phyloP scores from a whole-genome alignment of 2,113 vertebrate species.

The Scytalopus superciliaris region DNA sequence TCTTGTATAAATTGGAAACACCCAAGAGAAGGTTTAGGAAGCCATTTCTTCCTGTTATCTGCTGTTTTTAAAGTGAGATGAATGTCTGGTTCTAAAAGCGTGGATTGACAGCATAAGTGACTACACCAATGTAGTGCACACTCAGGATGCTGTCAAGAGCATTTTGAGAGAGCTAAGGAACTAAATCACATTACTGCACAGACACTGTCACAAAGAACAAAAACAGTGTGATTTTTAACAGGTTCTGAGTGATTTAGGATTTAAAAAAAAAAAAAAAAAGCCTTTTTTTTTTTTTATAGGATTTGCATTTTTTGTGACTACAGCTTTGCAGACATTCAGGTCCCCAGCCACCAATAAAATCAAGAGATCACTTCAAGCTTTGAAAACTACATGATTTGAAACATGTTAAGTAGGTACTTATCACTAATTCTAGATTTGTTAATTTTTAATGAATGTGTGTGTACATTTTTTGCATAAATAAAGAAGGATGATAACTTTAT shows the following conservation, averaged over 20 bases:
- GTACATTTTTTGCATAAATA: slow-evolving; percentile 2
- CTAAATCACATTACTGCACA: not conserved
- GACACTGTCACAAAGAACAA: not conserved
- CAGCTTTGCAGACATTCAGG: not conserved
- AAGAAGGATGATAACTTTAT: not conserved
- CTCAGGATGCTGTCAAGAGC: not conserved
- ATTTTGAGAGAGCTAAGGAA: not conserved
- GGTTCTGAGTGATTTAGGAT: not conserved
- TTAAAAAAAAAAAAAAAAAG: not conserved
- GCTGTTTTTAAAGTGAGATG: not conserved
- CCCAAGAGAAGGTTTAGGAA: not conserved
- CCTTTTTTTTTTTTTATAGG: not conserved
- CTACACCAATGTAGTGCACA: fast-evolving
- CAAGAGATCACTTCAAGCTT: not conserved
- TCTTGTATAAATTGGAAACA: not conserved
- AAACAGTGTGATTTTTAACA: not conserved
- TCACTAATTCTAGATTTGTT: not conserved
- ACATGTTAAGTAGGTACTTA: not conserved
- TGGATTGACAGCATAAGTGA: not conserved
- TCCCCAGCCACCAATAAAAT: not conserved
- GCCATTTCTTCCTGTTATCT: not conserved
- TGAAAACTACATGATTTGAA: not conserved
- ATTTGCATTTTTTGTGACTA: not conserved
- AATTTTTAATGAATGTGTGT: not conserved
- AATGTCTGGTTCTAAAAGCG: not conserved